Percentiles rank a stretch among this genome's conserved stretches.
Evolutionary conservation across 2,113 vertebrate genomes (phyloP).

Genomic region (Mesitornis unicolor): DNA sequence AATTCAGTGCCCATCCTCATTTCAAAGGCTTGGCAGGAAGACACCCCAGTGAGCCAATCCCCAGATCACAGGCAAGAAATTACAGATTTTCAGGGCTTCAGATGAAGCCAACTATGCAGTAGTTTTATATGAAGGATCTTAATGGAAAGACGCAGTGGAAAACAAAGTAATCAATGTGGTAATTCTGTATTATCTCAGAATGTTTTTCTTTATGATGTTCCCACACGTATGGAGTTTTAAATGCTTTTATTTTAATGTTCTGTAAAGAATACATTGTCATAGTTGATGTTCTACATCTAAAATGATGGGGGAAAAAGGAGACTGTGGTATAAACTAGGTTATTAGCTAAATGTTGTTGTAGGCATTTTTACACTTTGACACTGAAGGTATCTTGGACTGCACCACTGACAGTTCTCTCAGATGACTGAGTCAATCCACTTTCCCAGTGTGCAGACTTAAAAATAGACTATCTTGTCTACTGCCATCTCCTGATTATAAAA

Average conservation of each 20-base stretch:
- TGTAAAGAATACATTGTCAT: not conserved
- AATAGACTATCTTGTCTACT: not conserved
- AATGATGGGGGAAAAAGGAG: not conserved
- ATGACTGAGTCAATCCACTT: not conserved
- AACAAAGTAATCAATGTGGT: not conserved
- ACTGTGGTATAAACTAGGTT: not conserved
- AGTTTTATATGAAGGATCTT: not conserved
- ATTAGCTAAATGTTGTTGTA: not conserved
- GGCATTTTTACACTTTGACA: not conserved
- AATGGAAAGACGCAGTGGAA: not conserved
- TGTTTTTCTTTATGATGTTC: not conserved
- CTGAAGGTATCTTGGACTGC: not conserved
- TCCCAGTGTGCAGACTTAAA: not conserved
- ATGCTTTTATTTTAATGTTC: not conserved
- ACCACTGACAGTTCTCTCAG: not conserved
- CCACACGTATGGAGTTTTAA: not conserved
- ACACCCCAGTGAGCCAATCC: not conserved
- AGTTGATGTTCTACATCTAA: not conserved
- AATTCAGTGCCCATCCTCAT: not conserved
- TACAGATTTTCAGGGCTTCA: not conserved
- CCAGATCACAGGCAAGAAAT: not conserved
- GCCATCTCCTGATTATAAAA: not conserved
- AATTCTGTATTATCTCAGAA: not conserved
- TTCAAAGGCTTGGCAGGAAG: not conserved
- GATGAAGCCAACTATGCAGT: not conserved